Conservation (phyloP, 1,140 invertebrate species). For the Thaumetopoea pityocampa region DNA sequence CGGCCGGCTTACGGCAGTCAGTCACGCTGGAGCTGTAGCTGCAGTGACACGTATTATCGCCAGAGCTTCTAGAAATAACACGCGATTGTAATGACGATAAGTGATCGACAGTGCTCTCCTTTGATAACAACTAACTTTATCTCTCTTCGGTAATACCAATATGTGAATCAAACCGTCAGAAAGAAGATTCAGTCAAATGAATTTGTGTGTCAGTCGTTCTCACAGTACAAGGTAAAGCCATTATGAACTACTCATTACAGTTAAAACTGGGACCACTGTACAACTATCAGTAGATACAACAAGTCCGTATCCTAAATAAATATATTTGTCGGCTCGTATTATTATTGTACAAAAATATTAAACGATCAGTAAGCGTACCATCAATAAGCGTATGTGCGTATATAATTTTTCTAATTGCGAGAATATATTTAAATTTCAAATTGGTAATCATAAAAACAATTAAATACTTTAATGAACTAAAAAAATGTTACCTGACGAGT, state of each 20-base stretch:
- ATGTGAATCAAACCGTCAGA: constrained; percentile 36
- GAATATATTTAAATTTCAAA: constrained; percentile 5
- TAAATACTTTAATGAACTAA: too few relatives aligned
- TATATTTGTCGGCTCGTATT: too few relatives aligned
- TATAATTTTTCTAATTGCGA: constrained; percentile 5
- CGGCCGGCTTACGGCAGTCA: constrained; percentile 54
- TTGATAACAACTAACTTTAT: constrained; percentile 43
- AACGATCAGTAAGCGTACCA: too few relatives aligned
- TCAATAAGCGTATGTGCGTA: constrained; percentile 1
- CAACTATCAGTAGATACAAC: constrained; percentile 33
- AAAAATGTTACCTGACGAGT: too few relatives aligned
- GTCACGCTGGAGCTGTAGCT: constrained; percentile 52
- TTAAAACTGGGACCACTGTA: constrained; percentile 60
- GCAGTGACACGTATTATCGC: constrained; percentile 38
- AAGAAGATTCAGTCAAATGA: constrained; percentile 28
- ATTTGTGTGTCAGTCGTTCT: constrained; percentile 36
- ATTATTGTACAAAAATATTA: too few relatives aligned
- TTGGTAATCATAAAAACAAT: too few relatives aligned
- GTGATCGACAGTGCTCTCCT: constrained; percentile 52
- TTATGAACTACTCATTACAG: constrained; percentile 52
- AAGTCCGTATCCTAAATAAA: constrained; percentile 35
- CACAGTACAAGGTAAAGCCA: constrained; percentile 60
- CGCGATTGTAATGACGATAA: constrained; percentile 61
- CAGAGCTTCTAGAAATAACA: constrained; percentile 22
- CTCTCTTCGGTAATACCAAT: constrained; percentile 25